Base-by-base conservation (phyloP, 2,888 invertebrate species). In the Axea sp. region DNA sequence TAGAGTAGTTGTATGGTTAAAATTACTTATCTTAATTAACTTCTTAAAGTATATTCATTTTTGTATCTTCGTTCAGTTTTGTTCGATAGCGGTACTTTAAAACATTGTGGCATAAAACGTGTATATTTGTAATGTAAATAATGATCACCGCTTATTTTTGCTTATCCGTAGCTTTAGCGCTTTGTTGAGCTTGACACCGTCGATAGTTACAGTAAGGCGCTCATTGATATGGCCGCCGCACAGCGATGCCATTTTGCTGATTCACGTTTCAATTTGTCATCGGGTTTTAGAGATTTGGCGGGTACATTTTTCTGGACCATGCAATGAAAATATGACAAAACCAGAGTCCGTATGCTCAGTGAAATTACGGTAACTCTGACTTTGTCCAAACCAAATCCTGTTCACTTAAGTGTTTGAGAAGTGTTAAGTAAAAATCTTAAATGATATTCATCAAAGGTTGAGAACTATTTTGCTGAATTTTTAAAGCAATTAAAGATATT, bases 141-240 rank as follows among this genome's bases (percentile, higher is more conserved):
- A 55, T 8, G 39, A 62, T 60, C 67, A 67, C 67, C 35, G 67
- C 67, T 68, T 67, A 55, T 41, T 62, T 43, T 62, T 73, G 57
- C 62, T 73, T 73, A 65, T 68, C 43, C 47, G 57, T 67, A 67
- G 73, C 73, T 73, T 68, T 73, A 73, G 49, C 49, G 73, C 73
- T 73, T 73, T 55, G 41, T 73, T 73, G 49, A 68, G 73, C 73
- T 68, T 73, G 55, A 62, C 51, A 73, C 53, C 53, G 60, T 73
- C 73, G 14, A 67, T 62, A 73, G 41, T 53, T 30, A 55, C 60
- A 72, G 57, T 35, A 72, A 72, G 57, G 35, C 43, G 53, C 53
- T 62, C 41, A 68, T 68, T 62, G 55, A 62, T 60, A 67, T 55
- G 41, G 57, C 41, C 62, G 37, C 39, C 33, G 60, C 65, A 60